Evolutionary conservation across 2,888 invertebrate species (phyloP), one percentile per base, ranked within the genome.

Genomic region (Rapana venosa): DNA sequence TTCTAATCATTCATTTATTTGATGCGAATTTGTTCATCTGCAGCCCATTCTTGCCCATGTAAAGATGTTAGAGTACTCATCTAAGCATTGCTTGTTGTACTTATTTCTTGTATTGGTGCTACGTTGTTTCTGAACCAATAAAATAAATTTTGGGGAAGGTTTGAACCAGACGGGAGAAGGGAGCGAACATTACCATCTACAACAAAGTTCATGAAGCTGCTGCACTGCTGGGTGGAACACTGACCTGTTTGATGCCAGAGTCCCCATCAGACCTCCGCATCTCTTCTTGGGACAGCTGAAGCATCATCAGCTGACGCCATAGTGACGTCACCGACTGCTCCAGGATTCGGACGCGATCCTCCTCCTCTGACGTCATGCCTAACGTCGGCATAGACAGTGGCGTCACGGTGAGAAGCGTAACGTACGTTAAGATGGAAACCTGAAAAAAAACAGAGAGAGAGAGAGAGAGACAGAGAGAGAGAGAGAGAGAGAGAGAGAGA

Each of bases 281-380:
- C 90, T 94, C 93, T 88, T 94, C 94, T 5, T 93, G 92, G 88
- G 92, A 92, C 17, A 93, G 87, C 88, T 94, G 94, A 77, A 93
- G 92, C 83, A 93, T 85, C 93, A 94, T 94, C 84, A 93, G 92
- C 83, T 94, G 94, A 32, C 93, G 84, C 0, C 93, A 90, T 36
- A 94, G 91, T 47, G 91, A 91, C 83, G 92, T 93, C 22, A 93
- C 77, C 35, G 88, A 91, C n/a, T 81, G 77, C 84, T 91, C 90
- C 89, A 93, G 81, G 32, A 74, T 58, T 36, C 61, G 47, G 79
- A 91, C 74, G 58, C 77, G 86, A 1, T 89, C 88, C 4, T 32
- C 47, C 17, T 89, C 84, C 22, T 87, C n/a, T 90, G 87, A 81
- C 88, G 61, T 86, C 85, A 87, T 36, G n/a, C 35, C 70, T n/a